A percentile compares a stretch with the other conserved stretches of the same genome.
Conservation (phyloP, 2,797 vertebrate genomes). For the Sparus aurata region DNA sequence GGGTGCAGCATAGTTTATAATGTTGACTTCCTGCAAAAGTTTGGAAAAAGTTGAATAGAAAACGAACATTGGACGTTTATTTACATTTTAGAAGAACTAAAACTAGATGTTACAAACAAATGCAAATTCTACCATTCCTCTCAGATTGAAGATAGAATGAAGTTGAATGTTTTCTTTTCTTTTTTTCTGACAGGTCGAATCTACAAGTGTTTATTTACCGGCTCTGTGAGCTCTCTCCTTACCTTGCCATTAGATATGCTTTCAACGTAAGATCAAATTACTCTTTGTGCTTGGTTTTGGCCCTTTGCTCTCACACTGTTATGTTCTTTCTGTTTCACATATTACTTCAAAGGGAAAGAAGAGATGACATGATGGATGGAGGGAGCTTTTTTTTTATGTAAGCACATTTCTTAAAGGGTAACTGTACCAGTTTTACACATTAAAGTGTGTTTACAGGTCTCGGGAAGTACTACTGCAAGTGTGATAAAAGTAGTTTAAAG, state of each 20-base stretch:
- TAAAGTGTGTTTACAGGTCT: too few relatives aligned
- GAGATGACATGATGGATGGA: background rate
- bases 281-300: background rate
- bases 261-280: slow-evolving; percentile 92
- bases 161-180: background rate
- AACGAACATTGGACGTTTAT: background rate
- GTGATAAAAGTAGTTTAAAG: too few relatives aligned
- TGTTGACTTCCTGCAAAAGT: background rate
- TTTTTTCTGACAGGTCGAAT: slow-evolving; percentile 90
- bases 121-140: background rate
- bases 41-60: background rate
- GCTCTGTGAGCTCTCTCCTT: slow-evolving; percentile 98
- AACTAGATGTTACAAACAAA: background rate
- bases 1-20: background rate
- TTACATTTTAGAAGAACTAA: background rate
- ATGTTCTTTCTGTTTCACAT: background rate
- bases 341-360: background rate
- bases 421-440: too few relatives aligned
- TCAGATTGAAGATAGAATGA: background rate
- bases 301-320: background rate
- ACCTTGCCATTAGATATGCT: slow-evolving; percentile 98
- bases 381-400: background rate
- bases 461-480: too few relatives aligned
- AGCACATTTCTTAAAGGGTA: background rate
- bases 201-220: slow-evolving; percentile 99